These are phyloP conservation scores for Alcis repandata DNA, from an alignment of 2,888 invertebrate genomes.

Conservation along the genomic window DNA sequence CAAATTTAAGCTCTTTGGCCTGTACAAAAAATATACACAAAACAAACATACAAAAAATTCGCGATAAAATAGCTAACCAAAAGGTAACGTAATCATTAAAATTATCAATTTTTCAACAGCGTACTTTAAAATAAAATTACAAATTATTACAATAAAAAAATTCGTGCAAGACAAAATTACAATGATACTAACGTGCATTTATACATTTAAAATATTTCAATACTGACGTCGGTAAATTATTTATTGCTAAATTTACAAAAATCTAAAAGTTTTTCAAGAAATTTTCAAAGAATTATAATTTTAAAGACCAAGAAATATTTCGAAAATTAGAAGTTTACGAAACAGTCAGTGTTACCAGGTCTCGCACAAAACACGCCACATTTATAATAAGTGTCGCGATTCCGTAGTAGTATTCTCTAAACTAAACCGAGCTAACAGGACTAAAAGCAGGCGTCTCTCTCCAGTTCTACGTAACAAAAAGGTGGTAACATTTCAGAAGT, in stretches of 20 bases:
- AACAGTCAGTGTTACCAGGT: no score
- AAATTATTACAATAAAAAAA: slow-evolving; percentile 53
- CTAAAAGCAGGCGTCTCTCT: no score
- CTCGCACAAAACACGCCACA: neutral
- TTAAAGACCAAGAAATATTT: neutral
- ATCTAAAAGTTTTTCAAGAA: slow-evolving; percentile 20
- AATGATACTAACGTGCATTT: slow-evolving; percentile 44
- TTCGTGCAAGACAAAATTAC: slow-evolving; percentile 42
- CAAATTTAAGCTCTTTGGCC: slow-evolving; percentile 84
- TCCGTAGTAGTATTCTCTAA: no score
- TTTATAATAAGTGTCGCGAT: no score
- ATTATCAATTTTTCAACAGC: slow-evolving; percentile 79
- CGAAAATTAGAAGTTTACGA: neutral
- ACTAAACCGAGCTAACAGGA: no score
- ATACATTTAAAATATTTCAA: slow-evolving; percentile 53
- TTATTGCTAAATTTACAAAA: slow-evolving; percentile 45
- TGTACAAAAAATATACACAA: slow-evolving; percentile 79
- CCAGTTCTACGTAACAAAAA: no score
- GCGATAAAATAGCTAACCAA: slow-evolving; percentile 75
- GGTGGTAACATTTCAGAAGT: no score
- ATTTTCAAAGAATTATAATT: slow-evolving; percentile 26
- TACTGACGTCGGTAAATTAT: slow-evolving; percentile 71
- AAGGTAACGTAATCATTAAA: slow-evolving; percentile 82
- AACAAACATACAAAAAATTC: slow-evolving; percentile 54
- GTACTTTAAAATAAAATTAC: slow-evolving; percentile 65